Evolutionary conservation across 2,113 vertebrate species (phyloP).

Genomic region (Thalassarche chlororhynchos): DNA sequence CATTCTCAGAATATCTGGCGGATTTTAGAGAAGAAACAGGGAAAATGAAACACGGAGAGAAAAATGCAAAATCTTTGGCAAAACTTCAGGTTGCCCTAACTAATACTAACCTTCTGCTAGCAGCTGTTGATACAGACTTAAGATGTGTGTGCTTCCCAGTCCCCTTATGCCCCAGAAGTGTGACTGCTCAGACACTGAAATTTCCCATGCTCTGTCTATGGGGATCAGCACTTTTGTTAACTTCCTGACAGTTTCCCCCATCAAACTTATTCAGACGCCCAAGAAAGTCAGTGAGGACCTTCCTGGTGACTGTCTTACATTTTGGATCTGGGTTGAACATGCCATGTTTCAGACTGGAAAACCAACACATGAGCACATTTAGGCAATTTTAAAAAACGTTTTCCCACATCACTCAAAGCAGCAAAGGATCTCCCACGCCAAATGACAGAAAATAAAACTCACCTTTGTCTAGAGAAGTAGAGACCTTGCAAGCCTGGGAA

Average conservation of each 20-base stretch:
- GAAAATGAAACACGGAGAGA: neutral
- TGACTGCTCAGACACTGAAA: neutral
- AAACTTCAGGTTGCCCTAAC: neutral
- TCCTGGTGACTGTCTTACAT: neutral
- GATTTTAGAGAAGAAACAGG: neutral
- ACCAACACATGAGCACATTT: neutral
- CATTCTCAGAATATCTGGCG: neutral
- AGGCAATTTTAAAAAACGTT: neutral
- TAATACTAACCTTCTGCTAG: neutral
- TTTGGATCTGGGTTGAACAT: neutral
- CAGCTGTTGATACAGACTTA: neutral
- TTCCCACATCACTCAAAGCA: neutral
- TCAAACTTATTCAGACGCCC: neutral
- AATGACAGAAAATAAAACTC: neutral
- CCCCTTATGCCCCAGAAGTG: neutral
- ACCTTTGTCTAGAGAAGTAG: neutral
- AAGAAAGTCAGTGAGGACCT: neutral
- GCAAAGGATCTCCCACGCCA: neutral
- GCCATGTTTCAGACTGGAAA: neutral
- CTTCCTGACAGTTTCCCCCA: neutral
- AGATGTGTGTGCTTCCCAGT: neutral
- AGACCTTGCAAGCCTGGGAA: neutral
- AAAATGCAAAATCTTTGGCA: neutral
- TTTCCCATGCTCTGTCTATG: neutral
- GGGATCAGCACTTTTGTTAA: neutral